phyloP scores from a whole-genome alignment of 2,797 vertebrate species.

The Girardinus metallicus region DNA sequence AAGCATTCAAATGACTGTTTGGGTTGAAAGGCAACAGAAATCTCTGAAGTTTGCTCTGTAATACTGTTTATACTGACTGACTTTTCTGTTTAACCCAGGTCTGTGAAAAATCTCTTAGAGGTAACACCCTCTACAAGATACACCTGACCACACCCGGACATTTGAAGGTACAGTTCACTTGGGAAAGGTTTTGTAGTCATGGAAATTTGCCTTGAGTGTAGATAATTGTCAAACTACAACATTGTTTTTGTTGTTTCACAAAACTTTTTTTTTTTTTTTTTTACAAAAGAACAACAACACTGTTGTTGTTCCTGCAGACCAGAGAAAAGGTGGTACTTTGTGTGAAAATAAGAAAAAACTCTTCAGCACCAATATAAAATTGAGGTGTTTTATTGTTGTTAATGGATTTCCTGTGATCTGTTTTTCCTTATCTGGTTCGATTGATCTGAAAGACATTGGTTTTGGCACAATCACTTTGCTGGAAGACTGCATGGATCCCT shows the following conservation, averaged over 20 bases:
- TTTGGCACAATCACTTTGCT: background rate
- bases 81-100: slow-evolving; percentile 60
- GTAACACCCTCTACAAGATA: slow-evolving; percentile 80
- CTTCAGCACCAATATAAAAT: background rate
- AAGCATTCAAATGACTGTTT: background rate
- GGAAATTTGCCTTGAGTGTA: background rate
- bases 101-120: slow-evolving; percentile 79
- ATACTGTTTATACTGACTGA: background rate
- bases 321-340: background rate
- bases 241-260: background rate
- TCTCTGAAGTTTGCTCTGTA: background rate
- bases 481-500: background rate
- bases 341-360: background rate
- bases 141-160: slow-evolving; percentile 81
- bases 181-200: background rate
- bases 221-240: background rate
- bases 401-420: background rate
- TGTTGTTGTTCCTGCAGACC: background rate
- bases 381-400: background rate
- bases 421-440: background rate
- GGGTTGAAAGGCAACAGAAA: background rate
- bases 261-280: too few species aligned
- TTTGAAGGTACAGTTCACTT: slow-evolving; percentile 72
- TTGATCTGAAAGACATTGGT: background rate
- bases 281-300: background rate